phyloP scores from a whole-genome alignment of 1,140 invertebrate genomes.

The Popillia japonica region DNA sequence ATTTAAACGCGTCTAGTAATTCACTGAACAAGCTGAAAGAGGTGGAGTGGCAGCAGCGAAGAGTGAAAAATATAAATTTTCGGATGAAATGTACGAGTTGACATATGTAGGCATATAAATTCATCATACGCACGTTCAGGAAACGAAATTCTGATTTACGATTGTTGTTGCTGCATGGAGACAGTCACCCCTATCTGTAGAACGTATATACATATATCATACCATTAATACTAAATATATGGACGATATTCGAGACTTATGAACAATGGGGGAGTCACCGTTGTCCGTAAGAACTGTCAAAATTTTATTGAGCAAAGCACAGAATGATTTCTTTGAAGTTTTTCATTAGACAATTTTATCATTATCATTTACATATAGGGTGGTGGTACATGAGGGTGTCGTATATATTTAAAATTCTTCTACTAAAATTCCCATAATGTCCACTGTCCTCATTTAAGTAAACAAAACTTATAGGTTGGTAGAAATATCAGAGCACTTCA shows the following conservation, averaged over 20 bases:
- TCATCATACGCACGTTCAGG: conserved; percentile 3
- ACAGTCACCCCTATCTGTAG: not conserved
- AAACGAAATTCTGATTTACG: conserved; percentile 14
- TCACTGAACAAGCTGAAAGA: not conserved
- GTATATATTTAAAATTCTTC: too few species aligned
- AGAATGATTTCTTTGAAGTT: too few species aligned
- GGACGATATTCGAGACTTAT: not conserved
- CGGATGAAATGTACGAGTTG: conserved; percentile 6
- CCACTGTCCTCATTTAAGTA: too few species aligned
- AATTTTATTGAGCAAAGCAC: too few species aligned
- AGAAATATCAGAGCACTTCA: too few species aligned
- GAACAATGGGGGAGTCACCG: too few species aligned
- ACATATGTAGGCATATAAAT: conserved; percentile 10
- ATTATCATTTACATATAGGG: too few species aligned
- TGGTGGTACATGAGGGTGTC: too few species aligned
- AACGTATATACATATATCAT: not conserved
- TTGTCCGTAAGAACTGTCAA: too few species aligned
- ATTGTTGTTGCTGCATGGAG: not conserved
- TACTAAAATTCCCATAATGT: too few species aligned
- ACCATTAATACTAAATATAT: conserved; percentile 2
- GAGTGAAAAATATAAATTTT: not conserved
- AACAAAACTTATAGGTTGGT: too few species aligned
- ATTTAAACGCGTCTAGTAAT: not conserved
- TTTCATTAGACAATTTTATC: too few species aligned
- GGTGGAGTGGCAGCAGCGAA: not conserved